phyloP scores from a whole-genome alignment of 2,797 vertebrate species.

The Squalus acanthias region DNA sequence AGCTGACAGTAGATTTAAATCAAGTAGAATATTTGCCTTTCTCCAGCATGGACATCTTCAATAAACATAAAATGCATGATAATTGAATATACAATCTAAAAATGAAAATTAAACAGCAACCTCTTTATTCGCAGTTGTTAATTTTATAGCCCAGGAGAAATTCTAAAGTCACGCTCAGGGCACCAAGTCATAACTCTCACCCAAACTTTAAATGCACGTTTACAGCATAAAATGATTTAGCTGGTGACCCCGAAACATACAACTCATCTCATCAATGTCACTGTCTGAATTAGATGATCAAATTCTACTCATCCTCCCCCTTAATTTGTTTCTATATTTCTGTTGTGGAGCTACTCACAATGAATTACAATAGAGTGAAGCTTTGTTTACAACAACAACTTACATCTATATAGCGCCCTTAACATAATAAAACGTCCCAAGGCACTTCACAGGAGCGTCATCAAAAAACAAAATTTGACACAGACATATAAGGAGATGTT shows the following conservation, averaged over 20 bases:
- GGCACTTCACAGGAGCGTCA: too few relatives aligned
- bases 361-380: neutral
- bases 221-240: neutral
- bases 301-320: neutral
- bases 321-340: neutral
- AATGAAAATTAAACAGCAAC: neutral
- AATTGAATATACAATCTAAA: neutral
- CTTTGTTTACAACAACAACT: neutral
- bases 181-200: neutral
- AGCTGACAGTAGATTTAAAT: neutral
- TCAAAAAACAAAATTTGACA: too few relatives aligned
- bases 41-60: neutral
- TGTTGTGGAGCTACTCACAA: neutral
- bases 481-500: too few relatives aligned
- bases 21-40: neutral
- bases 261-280: neutral
- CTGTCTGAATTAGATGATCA: neutral
- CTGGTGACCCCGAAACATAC: neutral
- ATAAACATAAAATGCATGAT: neutral
- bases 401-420: too few relatives aligned
- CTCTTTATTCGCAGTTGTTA: neutral
- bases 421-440: too few relatives aligned
- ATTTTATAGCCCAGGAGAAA: neutral
- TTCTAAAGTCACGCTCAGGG: neutral
- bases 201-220: neutral